Conservation (phyloP, 2,888 invertebrate species). For the Copidosoma aretas region DNA sequence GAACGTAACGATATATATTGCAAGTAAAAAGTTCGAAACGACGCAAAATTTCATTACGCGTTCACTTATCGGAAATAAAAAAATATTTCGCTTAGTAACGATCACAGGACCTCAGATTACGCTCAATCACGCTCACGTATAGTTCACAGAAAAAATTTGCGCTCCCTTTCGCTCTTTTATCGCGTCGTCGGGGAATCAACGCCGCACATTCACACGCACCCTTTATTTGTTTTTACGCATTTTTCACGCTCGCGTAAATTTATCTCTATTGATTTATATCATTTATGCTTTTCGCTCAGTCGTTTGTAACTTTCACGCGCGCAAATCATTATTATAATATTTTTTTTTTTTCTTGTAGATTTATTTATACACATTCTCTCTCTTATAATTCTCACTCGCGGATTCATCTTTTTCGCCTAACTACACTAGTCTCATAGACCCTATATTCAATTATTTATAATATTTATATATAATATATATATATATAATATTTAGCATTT, state of each 20-base stretch:
- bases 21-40: constrained; percentile 61
- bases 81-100: constrained; percentile 63
- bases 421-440: constrained; percentile 61
- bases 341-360: too few species aligned
- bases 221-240: constrained; percentile 24
- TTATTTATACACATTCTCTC: constrained; percentile 5
- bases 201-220: constrained; percentile 38
- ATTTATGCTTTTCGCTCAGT: constrained; percentile 12
- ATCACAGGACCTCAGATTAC: constrained; percentile 64
- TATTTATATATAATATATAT: constrained; percentile 60
- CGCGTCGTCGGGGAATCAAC: too few species aligned
- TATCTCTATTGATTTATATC: constrained; percentile 6
- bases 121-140: constrained; percentile 55
- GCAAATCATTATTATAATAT: constrained; percentile 14
- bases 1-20: constrained; percentile 62
- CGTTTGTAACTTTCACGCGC: constrained; percentile 24
- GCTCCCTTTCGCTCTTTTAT: constrained; percentile 39
- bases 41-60: constrained; percentile 54
- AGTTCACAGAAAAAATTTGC: constrained; percentile 43
- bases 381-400: constrained; percentile 43
- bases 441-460: constrained; percentile 60
- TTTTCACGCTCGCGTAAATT: background rate
- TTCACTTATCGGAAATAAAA: constrained; percentile 61
- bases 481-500: constrained; percentile 62
- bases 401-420: constrained; percentile 53